A percentile compares a stretch with the other conserved stretches of the same genome.
These are phyloP conservation scores for Lathamus discolor DNA, from an alignment of 2,113 vertebrate genomes.

Conservation along the genomic window DNA sequence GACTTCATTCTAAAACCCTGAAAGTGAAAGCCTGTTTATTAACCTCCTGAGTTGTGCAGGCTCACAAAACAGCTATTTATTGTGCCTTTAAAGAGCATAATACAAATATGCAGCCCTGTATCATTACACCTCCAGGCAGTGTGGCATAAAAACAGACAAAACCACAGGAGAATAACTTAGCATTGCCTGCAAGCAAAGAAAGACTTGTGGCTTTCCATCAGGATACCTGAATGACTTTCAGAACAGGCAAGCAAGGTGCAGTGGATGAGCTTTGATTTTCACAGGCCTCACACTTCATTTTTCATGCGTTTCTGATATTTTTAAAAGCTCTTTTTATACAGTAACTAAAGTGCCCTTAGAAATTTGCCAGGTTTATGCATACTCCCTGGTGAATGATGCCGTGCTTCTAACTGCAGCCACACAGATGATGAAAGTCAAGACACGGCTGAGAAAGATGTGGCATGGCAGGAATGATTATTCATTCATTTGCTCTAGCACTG, in stretches of 20 bases:
- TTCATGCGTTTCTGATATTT: constrained; percentile 11
- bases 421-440: constrained; percentile 17
- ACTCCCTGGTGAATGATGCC: background rate
- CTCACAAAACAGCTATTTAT: background rate
- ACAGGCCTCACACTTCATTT: background rate
- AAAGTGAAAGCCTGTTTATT: constrained; percentile 21
- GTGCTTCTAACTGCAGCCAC: constrained; percentile 2
- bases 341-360: constrained; percentile 11
- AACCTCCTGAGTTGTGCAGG: background rate
- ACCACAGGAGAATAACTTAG: background rate
- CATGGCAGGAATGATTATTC: constrained; percentile 18
- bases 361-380: background rate
- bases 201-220: background rate
- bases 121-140: background rate
- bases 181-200: background rate
- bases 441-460: background rate
- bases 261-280: background rate
- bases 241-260: background rate
- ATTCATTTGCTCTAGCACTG: background rate
- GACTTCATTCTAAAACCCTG: background rate
- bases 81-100: constrained; percentile 19
- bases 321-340: constrained; percentile 4
- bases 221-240: background rate
- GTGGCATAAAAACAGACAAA: constrained; percentile 23
- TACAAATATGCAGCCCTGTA: constrained; percentile 12